Base-by-base conservation (phyloP, 2,888 invertebrate species). In the Leptinotarsa haldemani region DNA sequence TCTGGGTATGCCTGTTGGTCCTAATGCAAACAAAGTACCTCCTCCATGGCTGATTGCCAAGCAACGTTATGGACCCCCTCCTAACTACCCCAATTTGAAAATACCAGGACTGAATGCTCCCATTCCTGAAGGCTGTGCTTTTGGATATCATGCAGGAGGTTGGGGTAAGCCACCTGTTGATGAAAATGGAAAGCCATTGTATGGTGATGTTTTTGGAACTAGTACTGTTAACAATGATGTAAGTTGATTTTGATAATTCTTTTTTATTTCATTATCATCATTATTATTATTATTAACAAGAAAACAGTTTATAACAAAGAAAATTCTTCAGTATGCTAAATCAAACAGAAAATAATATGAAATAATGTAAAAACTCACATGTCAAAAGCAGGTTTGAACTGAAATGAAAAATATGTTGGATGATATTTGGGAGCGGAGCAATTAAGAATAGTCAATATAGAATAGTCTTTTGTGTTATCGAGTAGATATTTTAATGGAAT, bases 141-240 rank as follows among this genome's bases (percentile, higher is more conserved):
- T 99, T 87, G 99, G 99, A 20, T 99, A 99, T 88, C 99, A 99
- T 89, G 98, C 99, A 0, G 99, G 98, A 53, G 99, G 99, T 40
- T 99, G 99, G 99, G 99, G 99, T 75, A 99, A 99, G 87, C 99
- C 99, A 15, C 99, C 99, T 0, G 99, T 99, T 0, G 99, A 99
- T 88, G 99, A 99, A 88, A 94, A 94, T 77, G 99, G 99, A 52
- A 95, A 97, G 86, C 99, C 99, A 0, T 89, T 99, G 1, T 99
- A 99, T 86, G 99, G 99, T 2, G 99, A 99, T 88, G 99, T 99
- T 3, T 99, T 99, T 85, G 99, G 99, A 5, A 94, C 96, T 16
- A 93, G 92, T 76, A 90, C 91, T 63, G 90, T 90, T 47, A 93
- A 94, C 2, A 90, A 92, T 53, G 95, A 95, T 86, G 93, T 93